A percentile compares a stretch with the other conserved stretches of the same genome.
phyloP scores from a whole-genome alignment of 2,113 vertebrate genomes.

The Callipepla californica region DNA sequence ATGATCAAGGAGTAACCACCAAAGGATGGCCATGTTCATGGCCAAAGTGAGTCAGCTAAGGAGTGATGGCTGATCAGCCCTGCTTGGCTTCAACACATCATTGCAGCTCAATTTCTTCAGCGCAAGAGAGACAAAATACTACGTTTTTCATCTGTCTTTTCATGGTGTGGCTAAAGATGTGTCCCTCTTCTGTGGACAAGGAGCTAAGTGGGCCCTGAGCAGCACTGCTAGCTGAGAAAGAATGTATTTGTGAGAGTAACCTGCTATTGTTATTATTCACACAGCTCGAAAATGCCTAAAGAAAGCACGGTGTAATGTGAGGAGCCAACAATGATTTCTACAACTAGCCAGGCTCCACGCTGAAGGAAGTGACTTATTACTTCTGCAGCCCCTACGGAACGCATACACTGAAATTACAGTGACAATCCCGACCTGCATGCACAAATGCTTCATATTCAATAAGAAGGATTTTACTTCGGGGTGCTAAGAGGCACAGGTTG shows the following conservation, averaged over 20 bases:
- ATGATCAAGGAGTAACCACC: not conserved
- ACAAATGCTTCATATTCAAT: rapidly evolving
- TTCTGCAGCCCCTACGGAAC: rapidly evolving
- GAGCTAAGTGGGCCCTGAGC: not conserved
- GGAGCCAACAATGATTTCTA: not conserved
- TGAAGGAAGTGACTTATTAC: not conserved
- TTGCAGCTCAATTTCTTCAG: not conserved
- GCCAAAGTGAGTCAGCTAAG: not conserved
- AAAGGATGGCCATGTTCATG: rapidly evolving
- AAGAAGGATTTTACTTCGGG: not conserved
- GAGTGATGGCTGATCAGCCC: not conserved
- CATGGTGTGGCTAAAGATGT: not conserved
- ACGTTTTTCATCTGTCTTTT: not conserved
- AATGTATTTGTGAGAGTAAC: not conserved
- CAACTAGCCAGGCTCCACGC: not conserved
- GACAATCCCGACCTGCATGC: rapidly evolving
- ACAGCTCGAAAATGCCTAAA: not conserved
- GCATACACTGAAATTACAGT: not conserved
- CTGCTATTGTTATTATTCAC: not conserved
- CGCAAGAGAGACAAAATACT: not conserved
- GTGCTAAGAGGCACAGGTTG: rapidly evolving
- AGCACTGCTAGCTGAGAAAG: not conserved
- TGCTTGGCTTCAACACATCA: rapidly evolving
- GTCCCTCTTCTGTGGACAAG: not conserved
- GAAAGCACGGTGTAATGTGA: rapidly evolving